phyloP scores from a whole-genome alignment of 2,113 vertebrate genomes.

The Nothoprocta perdicaria region DNA sequence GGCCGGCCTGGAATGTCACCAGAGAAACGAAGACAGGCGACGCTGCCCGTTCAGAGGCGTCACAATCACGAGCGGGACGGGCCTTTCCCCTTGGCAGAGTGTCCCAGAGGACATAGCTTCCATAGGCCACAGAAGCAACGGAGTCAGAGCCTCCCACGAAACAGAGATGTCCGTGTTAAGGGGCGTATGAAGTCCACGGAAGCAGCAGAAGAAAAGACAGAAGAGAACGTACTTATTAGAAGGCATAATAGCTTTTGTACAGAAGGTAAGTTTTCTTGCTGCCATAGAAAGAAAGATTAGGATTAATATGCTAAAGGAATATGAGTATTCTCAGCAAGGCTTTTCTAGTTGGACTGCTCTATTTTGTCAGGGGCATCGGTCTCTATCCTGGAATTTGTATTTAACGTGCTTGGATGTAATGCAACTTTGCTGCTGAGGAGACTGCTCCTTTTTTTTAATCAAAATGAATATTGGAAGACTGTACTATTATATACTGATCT shows the following conservation, averaged over 20 bases:
- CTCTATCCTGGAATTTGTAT: not conserved
- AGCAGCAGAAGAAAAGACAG: conserved; percentile 79
- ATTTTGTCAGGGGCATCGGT: not conserved
- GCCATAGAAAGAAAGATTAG: not conserved
- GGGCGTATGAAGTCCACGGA: conserved; percentile 53
- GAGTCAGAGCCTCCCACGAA: conserved; percentile 89
- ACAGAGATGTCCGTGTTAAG: conserved; percentile 79
- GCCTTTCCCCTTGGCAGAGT: conserved; percentile 86
- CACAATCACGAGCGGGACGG: conserved; percentile 85
- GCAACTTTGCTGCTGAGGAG: not conserved
- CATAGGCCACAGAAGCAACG: conserved; percentile 84
- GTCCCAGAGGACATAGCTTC: conserved; percentile 78
- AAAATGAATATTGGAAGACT: not conserved
- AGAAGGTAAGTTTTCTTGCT: conserved; percentile 63
- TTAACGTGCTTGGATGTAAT: not conserved
- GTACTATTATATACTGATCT: not conserved
- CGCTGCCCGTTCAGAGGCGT: conserved; percentile 80
- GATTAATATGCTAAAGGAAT: not conserved
- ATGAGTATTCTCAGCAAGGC: not conserved
- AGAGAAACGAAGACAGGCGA: conserved; percentile 84
- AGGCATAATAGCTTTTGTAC: conserved; percentile 72
- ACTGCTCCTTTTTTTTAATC: not conserved
- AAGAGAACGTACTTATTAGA: conserved; percentile 77
- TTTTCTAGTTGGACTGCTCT: not conserved
- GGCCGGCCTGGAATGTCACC: conserved; percentile 79